These are phyloP conservation scores for Hoplias malabaricus DNA, from an alignment of 2,113 vertebrate species.

Conservation along the genomic window DNA sequence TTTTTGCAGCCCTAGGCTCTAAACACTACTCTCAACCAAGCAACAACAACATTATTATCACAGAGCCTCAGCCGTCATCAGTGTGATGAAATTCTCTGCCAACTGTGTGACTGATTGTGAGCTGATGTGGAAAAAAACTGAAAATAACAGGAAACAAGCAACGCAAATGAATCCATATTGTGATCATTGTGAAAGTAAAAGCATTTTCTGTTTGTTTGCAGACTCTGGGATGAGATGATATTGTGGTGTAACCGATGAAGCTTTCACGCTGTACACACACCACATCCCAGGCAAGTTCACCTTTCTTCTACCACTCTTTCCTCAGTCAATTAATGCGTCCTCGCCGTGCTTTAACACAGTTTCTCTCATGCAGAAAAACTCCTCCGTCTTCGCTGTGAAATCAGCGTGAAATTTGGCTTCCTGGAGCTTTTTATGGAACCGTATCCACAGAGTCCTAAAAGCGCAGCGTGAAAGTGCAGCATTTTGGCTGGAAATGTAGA, in stretches of 20 bases:
- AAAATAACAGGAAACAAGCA: neutral
- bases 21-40: neutral
- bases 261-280: too few relatives aligned
- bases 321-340: neutral
- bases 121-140: neutral
- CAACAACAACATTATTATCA: neutral
- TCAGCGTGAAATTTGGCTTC: neutral
- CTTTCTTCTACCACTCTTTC: neutral
- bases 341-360: neutral
- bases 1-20: neutral
- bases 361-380: neutral
- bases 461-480: neutral
- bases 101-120: neutral
- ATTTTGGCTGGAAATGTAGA: slow-evolving; percentile 30
- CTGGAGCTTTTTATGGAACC: neutral
- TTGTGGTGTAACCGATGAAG: neutral
- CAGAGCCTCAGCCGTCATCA: neutral
- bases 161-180: too few relatives aligned
- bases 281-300: neutral
- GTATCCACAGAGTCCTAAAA: neutral
- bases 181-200: too few relatives aligned
- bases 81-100: neutral
- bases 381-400: neutral
- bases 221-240: neutral
- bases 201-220: too few relatives aligned